Evolutionary conservation across 2,113 vertebrate species (phyloP), one percentile per base, ranked within the genome.

Genomic region (Leptobrachium leishanense): DNA sequence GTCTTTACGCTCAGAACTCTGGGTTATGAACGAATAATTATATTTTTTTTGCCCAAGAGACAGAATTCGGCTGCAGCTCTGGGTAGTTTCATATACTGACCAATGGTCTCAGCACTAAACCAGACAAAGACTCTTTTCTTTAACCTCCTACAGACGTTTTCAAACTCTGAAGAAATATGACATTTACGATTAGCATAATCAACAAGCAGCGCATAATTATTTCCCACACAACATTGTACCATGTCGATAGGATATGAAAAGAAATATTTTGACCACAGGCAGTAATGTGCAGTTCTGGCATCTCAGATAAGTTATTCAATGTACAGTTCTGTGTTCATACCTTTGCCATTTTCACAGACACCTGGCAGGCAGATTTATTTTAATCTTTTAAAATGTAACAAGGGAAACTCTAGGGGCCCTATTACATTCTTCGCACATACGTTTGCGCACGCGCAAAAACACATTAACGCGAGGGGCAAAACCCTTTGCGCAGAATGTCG

Each of bases 71-170:
- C 41, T 70, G 84, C 84, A 15, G 55, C 6, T 59, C 55, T 59
- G 55, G 55, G 55, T 59, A 59, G 10, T 3, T 11, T 59, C 55
- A 2, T 59, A 83, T 82, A 86, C 89, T 85, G 90, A 86, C 89
- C 90, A 90, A 89, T 86, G 82, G 84, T 86, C 83, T 65, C 83
- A 46, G 83, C 85, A 76, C 82, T n/a, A 87, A 82, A 86, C 82
- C 50, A 76, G 86, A 94, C 92, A 94, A 94, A 92, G 91, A 50
- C 88, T 68, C 86, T 90, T 93, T 94, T 94, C 92, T 94, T 92
- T 86, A 84, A 82, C 88, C 92, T 94, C 92, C 92, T 83, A 94
- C 92, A 88, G 91, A 93, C 90, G 90, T 91, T 92, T 91, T 90
- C 88, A 87, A 87, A 89, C 92, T 92, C 71, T 0, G 0, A n/a